phyloP scores from a whole-genome alignment of 2,797 vertebrate species.

The Notoglanidium macrostoma region DNA sequence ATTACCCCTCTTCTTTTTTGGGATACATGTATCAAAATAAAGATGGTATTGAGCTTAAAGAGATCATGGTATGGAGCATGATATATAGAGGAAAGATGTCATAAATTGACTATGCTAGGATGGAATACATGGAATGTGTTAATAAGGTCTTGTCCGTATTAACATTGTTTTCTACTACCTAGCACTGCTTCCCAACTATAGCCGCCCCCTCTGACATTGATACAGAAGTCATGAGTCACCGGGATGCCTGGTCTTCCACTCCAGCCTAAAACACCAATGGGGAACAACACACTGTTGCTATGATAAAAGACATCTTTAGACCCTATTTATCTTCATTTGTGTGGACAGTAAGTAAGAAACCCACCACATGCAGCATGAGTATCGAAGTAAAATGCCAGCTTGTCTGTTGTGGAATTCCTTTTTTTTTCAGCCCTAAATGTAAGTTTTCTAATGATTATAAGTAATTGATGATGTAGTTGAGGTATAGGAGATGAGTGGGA shows the following conservation, averaged over 20 bases:
- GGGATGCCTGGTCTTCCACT: slow-evolving; percentile 2
- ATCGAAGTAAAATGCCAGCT: neutral
- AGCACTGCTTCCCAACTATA: slow-evolving; percentile 11
- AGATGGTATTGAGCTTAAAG: slow-evolving; percentile 3
- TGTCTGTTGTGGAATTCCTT: neutral
- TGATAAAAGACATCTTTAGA: neutral
- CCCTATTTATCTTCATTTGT: neutral
- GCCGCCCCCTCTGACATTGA: neutral
- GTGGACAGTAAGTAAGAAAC: neutral
- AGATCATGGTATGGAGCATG: slow-evolving; percentile 23
- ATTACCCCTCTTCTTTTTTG: slow-evolving; percentile 45
- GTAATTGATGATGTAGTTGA: neutral
- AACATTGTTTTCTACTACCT: slow-evolving; percentile 4
- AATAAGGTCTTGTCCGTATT: slow-evolving; percentile 25
- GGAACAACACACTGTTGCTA: neutral
- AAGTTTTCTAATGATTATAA: slow-evolving; percentile 1
- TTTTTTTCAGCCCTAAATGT: neutral
- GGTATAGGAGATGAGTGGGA: slow-evolving; percentile 21
- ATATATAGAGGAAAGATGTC: neutral
- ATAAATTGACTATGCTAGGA: slow-evolving; percentile 13
- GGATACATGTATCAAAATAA: slow-evolving; percentile 47
- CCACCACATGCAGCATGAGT: neutral
- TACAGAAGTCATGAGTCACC: slow-evolving; percentile 33
- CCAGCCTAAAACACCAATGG: neutral
- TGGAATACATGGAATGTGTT: slow-evolving; percentile 31